Conservation (phyloP, 2,797 vertebrate genomes). For the Petrocephalus sullivani region DNA sequence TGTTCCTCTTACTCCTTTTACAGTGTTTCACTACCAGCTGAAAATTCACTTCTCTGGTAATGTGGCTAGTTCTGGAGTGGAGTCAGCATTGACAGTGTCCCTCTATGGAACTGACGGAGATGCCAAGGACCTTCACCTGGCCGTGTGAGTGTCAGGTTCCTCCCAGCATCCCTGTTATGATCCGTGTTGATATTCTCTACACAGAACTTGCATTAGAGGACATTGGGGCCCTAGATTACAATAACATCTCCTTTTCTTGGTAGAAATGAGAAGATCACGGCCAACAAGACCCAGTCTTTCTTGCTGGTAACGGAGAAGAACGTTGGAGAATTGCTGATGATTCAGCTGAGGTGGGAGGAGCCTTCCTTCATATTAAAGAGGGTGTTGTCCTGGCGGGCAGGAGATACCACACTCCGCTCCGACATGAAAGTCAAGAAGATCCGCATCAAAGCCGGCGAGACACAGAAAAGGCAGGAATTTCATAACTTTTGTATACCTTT, state of each 20-base stretch:
- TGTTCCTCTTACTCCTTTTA: neutral
- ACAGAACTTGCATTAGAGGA: neutral
- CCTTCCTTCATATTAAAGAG: constrained; percentile 53
- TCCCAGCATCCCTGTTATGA: neutral
- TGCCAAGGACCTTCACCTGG: constrained; percentile 58
- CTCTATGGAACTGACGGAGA: constrained; percentile 60
- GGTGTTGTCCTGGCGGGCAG: constrained; percentile 64
- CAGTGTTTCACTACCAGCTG: constrained; percentile 72
- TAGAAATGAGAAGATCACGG: constrained; percentile 59
- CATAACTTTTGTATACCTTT: neutral
- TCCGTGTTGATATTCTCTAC: neutral
- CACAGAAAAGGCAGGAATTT: constrained; percentile 58
- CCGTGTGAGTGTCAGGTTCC: constrained; percentile 55
- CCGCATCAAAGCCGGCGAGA: constrained; percentile 63
- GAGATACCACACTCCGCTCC: constrained; percentile 34
- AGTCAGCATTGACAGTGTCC: constrained; percentile 57
- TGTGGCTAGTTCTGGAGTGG: constrained; percentile 48
- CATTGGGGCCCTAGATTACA: neutral
- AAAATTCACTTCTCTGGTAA: constrained; percentile 66
- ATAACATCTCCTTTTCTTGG: neutral
- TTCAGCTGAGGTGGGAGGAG: constrained; percentile 64
- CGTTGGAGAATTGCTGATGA: constrained; percentile 64
- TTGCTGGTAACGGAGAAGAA: constrained; percentile 66
- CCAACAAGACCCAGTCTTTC: constrained; percentile 64
- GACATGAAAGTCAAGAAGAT: constrained; percentile 60